These are phyloP conservation scores for Chitala chitala DNA, from an alignment of 2,113 vertebrate species.

Conservation along the genomic window DNA sequence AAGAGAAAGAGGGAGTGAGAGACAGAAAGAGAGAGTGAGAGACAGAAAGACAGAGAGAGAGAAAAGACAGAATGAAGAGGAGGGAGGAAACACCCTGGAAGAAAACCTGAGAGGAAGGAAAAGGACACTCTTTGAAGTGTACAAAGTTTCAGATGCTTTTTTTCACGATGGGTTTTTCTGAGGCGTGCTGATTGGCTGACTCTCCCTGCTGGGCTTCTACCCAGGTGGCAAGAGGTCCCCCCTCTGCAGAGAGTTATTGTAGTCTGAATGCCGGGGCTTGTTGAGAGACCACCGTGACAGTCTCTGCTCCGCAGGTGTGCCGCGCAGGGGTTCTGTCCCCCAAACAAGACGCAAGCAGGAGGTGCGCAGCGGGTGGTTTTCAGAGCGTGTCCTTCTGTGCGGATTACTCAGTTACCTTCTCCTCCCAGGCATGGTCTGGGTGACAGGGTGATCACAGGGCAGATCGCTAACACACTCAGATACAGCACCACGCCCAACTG, in stretches of 20 bases:
- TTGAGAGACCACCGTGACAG: background rate
- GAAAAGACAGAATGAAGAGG: background rate
- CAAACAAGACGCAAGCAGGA: too few relatives aligned
- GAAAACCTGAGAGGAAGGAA: background rate
- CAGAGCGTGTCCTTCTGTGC: too few relatives aligned
- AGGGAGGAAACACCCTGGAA: background rate
- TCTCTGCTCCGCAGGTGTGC: background rate
- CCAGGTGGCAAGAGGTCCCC: background rate
- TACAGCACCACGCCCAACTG: too few relatives aligned
- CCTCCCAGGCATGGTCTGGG: too few relatives aligned
- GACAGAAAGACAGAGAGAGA: background rate
- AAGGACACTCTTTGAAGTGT: background rate
- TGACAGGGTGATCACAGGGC: too few relatives aligned
- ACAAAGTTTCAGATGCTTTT: background rate
- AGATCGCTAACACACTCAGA: too few relatives aligned
- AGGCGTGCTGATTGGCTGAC: background rate
- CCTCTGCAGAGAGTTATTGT: background rate
- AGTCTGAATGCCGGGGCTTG: background rate
- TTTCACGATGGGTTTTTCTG: background rate
- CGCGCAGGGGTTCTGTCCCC: too few relatives aligned
- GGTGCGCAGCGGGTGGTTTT: too few relatives aligned
- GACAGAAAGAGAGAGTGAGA: background rate
- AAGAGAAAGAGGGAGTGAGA: too few relatives aligned
- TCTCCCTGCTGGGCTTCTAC: background rate
- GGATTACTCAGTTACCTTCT: too few relatives aligned